phyloP scores from a whole-genome alignment of 2,113 vertebrate species.

The Carlito syrichta region DNA sequence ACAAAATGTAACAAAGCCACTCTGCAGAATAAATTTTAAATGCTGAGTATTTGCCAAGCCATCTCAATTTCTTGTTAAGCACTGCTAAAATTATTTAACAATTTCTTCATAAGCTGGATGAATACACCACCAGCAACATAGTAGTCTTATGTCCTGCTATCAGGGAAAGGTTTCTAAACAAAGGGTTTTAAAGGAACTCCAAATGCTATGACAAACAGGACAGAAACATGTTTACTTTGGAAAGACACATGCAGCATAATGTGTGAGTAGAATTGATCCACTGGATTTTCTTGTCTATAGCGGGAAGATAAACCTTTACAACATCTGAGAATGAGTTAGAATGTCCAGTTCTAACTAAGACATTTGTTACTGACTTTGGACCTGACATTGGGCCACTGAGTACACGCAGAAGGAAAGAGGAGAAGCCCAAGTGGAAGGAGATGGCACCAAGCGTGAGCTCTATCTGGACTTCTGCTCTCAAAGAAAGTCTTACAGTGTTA shows the following conservation, averaged over 20 bases:
- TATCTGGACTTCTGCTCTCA: background rate
- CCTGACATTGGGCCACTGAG: background rate
- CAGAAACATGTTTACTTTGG: background rate
- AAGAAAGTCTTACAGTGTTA: background rate
- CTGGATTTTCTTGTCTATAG: background rate
- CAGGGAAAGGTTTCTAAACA: background rate
- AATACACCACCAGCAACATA: background rate
- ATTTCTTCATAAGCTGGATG: background rate
- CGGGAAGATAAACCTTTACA: background rate
- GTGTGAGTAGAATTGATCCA: background rate
- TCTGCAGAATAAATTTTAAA: background rate
- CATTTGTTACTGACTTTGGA: background rate
- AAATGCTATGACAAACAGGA: background rate
- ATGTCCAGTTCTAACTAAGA: background rate
- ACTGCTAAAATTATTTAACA: background rate
- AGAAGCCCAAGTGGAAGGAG: background rate
- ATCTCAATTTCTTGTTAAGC: background rate
- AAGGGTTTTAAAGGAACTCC: background rate
- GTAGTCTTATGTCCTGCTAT: background rate
- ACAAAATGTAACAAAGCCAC: background rate
- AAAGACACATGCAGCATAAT: background rate
- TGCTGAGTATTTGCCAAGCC: background rate
- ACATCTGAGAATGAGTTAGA: background rate
- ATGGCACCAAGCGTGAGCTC: background rate
- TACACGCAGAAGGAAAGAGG: background rate